Conservation (phyloP, 2,888 invertebrate genomes). For the Drosophila peninsularis region DNA sequence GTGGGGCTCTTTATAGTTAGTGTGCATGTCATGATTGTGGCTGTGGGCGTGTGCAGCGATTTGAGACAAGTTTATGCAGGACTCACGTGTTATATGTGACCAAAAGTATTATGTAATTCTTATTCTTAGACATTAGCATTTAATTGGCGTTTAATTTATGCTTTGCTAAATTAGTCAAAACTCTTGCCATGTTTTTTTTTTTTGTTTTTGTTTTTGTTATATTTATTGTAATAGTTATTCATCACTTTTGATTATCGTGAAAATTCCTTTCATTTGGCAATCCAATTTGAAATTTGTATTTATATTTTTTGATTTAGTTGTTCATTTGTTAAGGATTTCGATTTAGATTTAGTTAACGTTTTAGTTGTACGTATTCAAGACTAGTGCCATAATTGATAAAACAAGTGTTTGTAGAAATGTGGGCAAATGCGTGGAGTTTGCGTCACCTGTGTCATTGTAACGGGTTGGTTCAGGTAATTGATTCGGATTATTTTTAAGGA, state of each 20-base stretch:
- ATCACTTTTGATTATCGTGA: slow-evolving; percentile 68
- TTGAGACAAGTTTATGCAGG: slow-evolving; percentile 76
- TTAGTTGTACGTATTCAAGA: slow-evolving; percentile 69
- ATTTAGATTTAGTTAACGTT: slow-evolving; percentile 12
- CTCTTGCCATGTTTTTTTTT: slow-evolving; percentile 43
- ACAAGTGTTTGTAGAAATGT: slow-evolving; percentile 83
- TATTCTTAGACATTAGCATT: slow-evolving; percentile 49
- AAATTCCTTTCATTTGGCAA: slow-evolving; percentile 69
- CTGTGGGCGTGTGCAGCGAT: slow-evolving; percentile 67
- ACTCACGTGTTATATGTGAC: slow-evolving; percentile 76
- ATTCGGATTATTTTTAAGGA: slow-evolving; percentile 28
- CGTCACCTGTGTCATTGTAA: slow-evolving; percentile 81
- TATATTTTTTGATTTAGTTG: slow-evolving; percentile 19
- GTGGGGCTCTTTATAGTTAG: slow-evolving; percentile 30
- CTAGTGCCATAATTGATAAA: slow-evolving; percentile 82
- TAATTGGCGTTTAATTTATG: slow-evolving; percentile 56
- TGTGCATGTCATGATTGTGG: slow-evolving; percentile 73
- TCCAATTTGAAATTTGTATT: slow-evolving; percentile 46
- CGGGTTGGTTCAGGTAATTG: slow-evolving; percentile 28
- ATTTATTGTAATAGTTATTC: slow-evolving; percentile 56
- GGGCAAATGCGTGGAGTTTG: slow-evolving; percentile 83
- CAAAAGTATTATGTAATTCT: slow-evolving; percentile 61
- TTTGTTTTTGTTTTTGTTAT: slow-evolving; percentile 25
- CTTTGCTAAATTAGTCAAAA: slow-evolving; percentile 64
- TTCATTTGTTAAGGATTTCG: slow-evolving; percentile 14